Evolutionary conservation across 2,113 vertebrate genomes (phyloP).

Genomic region (Gallinago paraguaiae): DNA sequence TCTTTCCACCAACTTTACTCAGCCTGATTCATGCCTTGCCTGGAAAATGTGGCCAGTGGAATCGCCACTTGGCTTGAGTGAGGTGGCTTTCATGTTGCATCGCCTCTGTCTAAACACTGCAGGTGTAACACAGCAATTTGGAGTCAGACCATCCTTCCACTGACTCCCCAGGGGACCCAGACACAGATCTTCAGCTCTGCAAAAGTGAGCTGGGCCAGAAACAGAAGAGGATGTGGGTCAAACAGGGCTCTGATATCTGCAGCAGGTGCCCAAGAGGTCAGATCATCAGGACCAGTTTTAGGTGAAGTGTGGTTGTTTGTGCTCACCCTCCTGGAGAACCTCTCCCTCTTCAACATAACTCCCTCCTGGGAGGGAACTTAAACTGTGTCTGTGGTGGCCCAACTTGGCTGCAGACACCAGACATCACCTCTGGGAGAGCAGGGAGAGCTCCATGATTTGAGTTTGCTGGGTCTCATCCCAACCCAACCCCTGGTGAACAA

Average conservation of each 20-base stretch:
- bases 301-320: neutral
- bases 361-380: neutral
- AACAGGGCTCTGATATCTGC: neutral
- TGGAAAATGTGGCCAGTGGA: neutral
- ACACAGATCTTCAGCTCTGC: neutral
- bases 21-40: neutral
- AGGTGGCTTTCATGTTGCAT: neutral
- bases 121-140: neutral
- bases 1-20: neutral
- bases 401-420: neutral
- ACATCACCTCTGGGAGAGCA: neutral
- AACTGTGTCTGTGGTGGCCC: neutral
- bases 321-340: neutral
- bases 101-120: neutral
- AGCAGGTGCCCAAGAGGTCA: rapidly evolving
- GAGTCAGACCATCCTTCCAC: neutral
- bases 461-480: neutral
- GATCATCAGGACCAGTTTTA: neutral
- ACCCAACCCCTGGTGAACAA: neutral
- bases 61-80: neutral
- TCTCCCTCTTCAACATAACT: neutral
- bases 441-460: neutral
- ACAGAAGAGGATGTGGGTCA: rapidly evolving
- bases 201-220: neutral
- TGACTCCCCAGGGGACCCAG: neutral